Base-by-base conservation (phyloP, 2,113 vertebrate species). In the Eptesicus fuscus region DNA sequence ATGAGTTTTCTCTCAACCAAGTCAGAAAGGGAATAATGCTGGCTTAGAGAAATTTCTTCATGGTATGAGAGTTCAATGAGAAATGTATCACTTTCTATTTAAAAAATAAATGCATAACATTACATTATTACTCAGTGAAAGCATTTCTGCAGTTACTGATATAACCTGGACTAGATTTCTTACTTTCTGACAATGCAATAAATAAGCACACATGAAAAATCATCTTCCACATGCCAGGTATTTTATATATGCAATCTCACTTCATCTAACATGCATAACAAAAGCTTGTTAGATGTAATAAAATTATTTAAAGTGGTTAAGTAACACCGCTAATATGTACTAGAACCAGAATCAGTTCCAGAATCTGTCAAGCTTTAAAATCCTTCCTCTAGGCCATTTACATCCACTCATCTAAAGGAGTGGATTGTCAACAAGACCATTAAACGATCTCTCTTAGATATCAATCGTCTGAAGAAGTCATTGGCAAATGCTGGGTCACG, bases 231-330 rank as follows among this genome's bases (percentile, higher is more conserved):
- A 40, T 71, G 17, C 44, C 63, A 93, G 83, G 37, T 65, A 71
- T 35, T 87, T 91, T 87, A 76, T 44, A 73, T 40, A n/a, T 20
- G 28, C 47, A 80, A 88, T 90, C 47, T 93, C 67, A 44, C 90
- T 96, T 92, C 25, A 49, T 92, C 92, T 84, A 90, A 91, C 71
- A 88, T 82, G 77, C 71, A 92, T 77, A 88, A 93, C 91, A 77
- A 94, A 84, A 93, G 71, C 82, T 78, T 85, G 23, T 95, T 93
- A 87, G 30, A 83, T 16, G 16, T 95, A 95, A 90, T 95, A 28
- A 95, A 85, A 85, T 88, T 84, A 56, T 25, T 82, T 80, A 51
- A 93, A 93, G 71, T 51, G 16, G 51, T 71, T 93, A 95, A 93
- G 18, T 89, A 95, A 80, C 32, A 90, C 32, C 61, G 51, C 18